Conservation (phyloP, 1,140 invertebrate species). For the Macrocentrus cingulum region DNA sequence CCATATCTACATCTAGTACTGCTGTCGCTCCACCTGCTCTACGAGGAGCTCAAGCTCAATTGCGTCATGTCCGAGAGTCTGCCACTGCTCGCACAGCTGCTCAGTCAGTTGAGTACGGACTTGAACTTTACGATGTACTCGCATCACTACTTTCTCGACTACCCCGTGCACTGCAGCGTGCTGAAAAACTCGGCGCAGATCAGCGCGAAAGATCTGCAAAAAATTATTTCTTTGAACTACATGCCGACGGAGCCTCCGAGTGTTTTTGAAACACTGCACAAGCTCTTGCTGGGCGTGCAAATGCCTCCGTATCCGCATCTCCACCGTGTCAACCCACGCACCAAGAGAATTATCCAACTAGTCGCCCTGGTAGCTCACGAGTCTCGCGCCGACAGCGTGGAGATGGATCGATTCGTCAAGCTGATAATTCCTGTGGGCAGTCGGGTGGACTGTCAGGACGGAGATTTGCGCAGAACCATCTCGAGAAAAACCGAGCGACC, state of each 20-base stretch:
- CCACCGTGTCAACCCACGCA: slow-evolving; percentile 68
- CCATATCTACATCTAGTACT: slow-evolving; percentile 73
- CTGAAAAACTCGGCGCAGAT: slow-evolving; percentile 52
- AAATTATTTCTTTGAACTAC: slow-evolving; percentile 65
- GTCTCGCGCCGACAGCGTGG: slow-evolving; percentile 26
- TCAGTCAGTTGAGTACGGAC: slow-evolving; percentile 79
- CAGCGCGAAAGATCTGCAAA: slow-evolving; percentile 62
- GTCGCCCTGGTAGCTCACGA: slow-evolving; percentile 44
- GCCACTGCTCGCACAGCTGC: slow-evolving; percentile 68
- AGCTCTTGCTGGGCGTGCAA: slow-evolving; percentile 61
- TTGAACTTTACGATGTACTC: slow-evolving; percentile 72
- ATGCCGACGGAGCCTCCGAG: slow-evolving; percentile 67
- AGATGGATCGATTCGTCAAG: slow-evolving; percentile 46
- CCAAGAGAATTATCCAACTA: slow-evolving; percentile 73
- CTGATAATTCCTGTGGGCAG: slow-evolving; percentile 50
- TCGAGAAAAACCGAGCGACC: slow-evolving; percentile 37
- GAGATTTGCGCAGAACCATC: slow-evolving; percentile 42
- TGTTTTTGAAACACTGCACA: slow-evolving; percentile 71
- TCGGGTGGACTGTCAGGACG: slow-evolving; percentile 46
- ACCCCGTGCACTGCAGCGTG: slow-evolving; percentile 64
- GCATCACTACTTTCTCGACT: slow-evolving; percentile 86
- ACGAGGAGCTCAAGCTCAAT: slow-evolving; percentile 89
- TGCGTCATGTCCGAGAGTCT: slow-evolving; percentile 69
- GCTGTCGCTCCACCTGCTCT: slow-evolving; percentile 83
- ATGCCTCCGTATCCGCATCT: slow-evolving; percentile 70